These are phyloP conservation scores for Epirrhoe tristata DNA, from an alignment of 2,888 invertebrate species.

Conservation along the genomic window DNA sequence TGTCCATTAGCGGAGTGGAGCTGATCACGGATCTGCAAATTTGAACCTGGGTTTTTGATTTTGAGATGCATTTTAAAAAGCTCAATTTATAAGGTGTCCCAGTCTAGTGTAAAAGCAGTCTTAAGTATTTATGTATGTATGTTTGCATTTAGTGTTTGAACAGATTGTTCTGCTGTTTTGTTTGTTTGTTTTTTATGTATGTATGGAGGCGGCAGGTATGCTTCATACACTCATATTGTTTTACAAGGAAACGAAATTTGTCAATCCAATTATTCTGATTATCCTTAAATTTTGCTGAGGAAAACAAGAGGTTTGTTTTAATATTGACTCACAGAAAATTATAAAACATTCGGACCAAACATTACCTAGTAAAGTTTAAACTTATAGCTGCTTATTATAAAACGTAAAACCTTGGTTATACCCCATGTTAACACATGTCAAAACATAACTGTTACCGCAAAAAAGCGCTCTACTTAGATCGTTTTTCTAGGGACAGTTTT, in stretches of 20 bases:
- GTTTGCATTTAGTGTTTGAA: constrained; percentile 4
- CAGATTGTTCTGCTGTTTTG: background rate
- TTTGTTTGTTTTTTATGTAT: constrained; percentile 2
- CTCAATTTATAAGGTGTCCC: no score
- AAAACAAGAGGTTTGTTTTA: background rate
- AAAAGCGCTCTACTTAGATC: no score
- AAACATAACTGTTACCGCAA: no score
- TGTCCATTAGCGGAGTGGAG: no score
- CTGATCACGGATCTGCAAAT: no score
- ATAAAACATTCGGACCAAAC: background rate
- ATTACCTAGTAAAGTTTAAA: no score
- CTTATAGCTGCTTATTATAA: no score
- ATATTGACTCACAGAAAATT: background rate
- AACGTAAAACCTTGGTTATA: no score
- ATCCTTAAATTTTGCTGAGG: background rate
- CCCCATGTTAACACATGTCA: no score
- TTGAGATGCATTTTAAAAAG: no score
- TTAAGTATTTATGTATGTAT: constrained; percentile 6
- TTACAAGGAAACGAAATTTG: background rate
- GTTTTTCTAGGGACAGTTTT: no score
- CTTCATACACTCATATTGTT: background rate
- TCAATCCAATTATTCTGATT: background rate
- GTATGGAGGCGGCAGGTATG: background rate
- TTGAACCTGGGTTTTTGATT: no score
- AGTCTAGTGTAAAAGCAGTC: background rate